phyloP scores from a whole-genome alignment of 2,113 vertebrate genomes.

The Cinclus cinclus region DNA sequence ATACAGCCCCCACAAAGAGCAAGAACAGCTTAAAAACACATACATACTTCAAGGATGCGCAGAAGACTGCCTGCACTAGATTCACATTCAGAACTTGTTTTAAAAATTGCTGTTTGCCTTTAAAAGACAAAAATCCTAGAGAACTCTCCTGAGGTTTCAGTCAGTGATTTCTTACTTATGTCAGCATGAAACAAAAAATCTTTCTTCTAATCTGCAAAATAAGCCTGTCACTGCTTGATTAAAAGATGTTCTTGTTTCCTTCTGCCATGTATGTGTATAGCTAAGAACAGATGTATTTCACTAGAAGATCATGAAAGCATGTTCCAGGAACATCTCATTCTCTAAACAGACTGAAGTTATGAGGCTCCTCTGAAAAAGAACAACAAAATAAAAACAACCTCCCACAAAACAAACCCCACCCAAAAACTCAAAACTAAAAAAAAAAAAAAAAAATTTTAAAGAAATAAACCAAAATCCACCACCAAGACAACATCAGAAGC shows the following conservation, averaged over 20 bases:
- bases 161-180: not conserved
- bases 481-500: not conserved
- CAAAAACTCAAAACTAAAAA: not conserved
- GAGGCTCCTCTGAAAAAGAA: not conserved
- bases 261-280: not conserved
- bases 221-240: not conserved
- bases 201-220: not conserved
- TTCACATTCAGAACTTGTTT: not conserved
- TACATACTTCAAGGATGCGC: not conserved
- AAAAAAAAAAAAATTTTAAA: not conserved
- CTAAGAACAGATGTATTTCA: not conserved
- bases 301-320: not conserved
- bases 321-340: not conserved
- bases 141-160: not conserved
- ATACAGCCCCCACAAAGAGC: not conserved
- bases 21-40: not conserved
- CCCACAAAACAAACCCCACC: not conserved
- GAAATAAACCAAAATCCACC: not conserved
- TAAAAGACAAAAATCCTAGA: not conserved
- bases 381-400: not conserved
- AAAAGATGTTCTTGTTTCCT: not conserved
- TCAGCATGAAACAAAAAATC: not conserved
- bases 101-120: not conserved
- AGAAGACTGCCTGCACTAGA: not conserved
- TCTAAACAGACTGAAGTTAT: not conserved